Conservation (phyloP, 2,113 vertebrate species). For the Romanogobio albipinnatus region DNA sequence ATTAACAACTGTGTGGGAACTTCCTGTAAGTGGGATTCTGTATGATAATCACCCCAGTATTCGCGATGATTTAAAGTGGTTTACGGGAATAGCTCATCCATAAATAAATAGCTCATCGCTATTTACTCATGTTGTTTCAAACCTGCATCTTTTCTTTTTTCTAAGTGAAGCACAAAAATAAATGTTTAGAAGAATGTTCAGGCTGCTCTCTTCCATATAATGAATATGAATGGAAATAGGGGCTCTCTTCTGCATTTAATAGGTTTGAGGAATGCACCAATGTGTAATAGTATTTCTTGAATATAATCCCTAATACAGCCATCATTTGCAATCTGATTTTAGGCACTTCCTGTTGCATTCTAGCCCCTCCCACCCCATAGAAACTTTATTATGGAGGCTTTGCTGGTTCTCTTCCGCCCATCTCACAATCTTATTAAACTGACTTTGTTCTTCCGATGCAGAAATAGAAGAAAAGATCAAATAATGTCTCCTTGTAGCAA, state of each 20-base stretch:
- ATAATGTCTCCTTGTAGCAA: constrained; percentile 29
- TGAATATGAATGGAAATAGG: neutral
- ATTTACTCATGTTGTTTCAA: neutral
- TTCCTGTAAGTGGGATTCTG: constrained; percentile 7
- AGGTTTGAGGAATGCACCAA: neutral
- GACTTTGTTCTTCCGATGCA: constrained; percentile 35
- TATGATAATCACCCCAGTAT: constrained; percentile 5
- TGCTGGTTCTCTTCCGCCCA: neutral
- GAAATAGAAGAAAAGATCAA: constrained; percentile 31
- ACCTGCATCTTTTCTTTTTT: neutral
- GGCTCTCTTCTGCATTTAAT: neutral
- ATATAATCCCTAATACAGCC: neutral
- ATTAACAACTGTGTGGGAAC: constrained; percentile 42
- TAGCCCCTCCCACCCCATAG: neutral
- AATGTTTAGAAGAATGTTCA: neutral
- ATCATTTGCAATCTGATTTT: neutral
- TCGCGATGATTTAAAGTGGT: neutral
- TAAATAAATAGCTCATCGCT: neutral
- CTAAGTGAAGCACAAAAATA: neutral
- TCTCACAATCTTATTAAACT: constrained; percentile 35
- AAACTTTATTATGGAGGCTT: neutral
- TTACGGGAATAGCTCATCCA: neutral
- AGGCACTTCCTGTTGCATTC: neutral
- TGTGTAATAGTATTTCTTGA: neutral
- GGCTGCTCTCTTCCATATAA: neutral